Evolutionary conservation across 2,113 vertebrate genomes (phyloP), one percentile per base, ranked within the genome.

Genomic region (Dicrurus megarhynchus): DNA sequence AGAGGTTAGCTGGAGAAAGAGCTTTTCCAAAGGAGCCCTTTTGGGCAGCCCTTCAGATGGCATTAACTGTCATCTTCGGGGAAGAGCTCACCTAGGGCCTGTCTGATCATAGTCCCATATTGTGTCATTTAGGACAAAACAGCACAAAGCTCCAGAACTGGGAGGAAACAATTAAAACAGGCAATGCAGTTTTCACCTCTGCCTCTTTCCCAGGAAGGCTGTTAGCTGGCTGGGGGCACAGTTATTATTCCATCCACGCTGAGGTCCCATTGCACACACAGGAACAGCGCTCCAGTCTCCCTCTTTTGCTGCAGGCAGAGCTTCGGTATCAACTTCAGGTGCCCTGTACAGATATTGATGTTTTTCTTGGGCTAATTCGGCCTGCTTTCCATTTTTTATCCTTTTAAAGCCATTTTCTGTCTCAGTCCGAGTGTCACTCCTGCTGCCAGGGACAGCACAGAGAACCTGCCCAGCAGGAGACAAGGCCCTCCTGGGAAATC

Each of bases 1-100:
- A 85, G 87, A 92, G 71, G 84, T 84, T 80, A 81, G 85, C 59
- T 32, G 63, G 33, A 63, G 76, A 85, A 88, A 92, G 90, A 83
- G 86, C 86, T 90, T 96, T 85, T 65, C 64, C 82, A 88, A 65
- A 88, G 55, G 23, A 37, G 35, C 47, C 17, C 63, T 79, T 90
- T 39, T 46, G 86, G 71, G 59, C 55, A 95, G 94, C 67, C 47
- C 63, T 95, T 97, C 61, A 76, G 37, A 53, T 24, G 75, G 37
- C 85, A 61, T 91, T 82, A 65, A 2, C 37, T 49, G 70, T 73
- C 67, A 73, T 44, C 42, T 18, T 8, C 0, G 0, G 50, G 76
- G 69, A 60, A 71, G 49, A 69, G 5, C 85, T 92, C 82, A 79
- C 75, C 71, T 46, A 30, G 67, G 49, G 20, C 65, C 42, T 30